Percentiles rank a stretch among this genome's conserved stretches.
Evolutionary conservation across 2,797 vertebrate genomes (phyloP).

Genomic region (Darevskia mixta): DNA sequence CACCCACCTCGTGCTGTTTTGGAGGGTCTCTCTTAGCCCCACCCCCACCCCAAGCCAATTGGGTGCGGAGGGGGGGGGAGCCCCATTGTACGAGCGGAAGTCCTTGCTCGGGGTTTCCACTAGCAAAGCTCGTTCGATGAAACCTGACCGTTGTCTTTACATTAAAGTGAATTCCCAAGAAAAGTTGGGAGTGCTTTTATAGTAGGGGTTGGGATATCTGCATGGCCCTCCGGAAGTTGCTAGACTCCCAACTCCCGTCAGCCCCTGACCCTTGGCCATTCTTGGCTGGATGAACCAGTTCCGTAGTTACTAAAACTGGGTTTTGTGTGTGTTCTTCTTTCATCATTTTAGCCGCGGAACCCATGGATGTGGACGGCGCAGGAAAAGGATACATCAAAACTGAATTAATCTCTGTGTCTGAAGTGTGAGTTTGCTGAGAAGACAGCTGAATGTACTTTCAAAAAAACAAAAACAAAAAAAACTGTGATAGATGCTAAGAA

Average conservation of each 20-base stretch:
- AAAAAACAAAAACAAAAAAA: background rate
- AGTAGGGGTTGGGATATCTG: background rate
- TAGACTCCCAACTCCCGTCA: too few species aligned
- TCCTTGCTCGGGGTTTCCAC: too few species aligned
- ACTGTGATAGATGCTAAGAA: slow-evolving; percentile 37
- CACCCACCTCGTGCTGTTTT: too few species aligned
- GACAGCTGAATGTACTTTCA: slow-evolving; percentile 3
- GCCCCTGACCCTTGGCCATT: too few species aligned
- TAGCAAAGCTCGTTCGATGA: too few species aligned
- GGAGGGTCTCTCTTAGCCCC: too few species aligned
- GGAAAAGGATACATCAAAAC: slow-evolving; percentile 93
- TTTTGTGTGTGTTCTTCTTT: background rate
- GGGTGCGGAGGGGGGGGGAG: too few species aligned
- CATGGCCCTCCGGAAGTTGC: too few species aligned
- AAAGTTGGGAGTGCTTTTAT: background rate
- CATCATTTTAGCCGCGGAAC: slow-evolving; percentile 83
- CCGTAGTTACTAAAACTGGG: background rate
- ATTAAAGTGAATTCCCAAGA: background rate
- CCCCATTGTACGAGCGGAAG: too few species aligned
- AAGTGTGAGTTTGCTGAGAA: slow-evolving; percentile 89
- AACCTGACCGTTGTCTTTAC: too few species aligned
- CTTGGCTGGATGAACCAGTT: background rate
- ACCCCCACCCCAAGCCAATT: too few species aligned
- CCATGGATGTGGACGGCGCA: slow-evolving; percentile 90
- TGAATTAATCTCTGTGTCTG: slow-evolving; percentile 94